Percentiles rank a stretch among this genome's conserved stretches.
These are phyloP conservation scores for Galaxias olidus DNA, from an alignment of 2,797 vertebrate species.

Conservation along the genomic window DNA sequence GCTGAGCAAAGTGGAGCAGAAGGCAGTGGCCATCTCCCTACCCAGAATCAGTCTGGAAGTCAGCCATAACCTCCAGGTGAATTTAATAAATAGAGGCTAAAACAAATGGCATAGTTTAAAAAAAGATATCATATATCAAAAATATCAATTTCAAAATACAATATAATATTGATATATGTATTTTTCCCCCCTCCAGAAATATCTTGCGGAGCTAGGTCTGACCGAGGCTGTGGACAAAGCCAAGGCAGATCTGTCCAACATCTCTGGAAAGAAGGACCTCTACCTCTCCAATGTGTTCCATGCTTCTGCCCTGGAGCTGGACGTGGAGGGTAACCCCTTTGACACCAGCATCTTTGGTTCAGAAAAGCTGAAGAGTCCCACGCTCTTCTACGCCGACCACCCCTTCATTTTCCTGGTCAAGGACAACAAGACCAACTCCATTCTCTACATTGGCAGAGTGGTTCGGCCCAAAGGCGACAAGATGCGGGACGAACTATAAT, in stretches of 20 bases:
- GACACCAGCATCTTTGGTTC: slow-evolving; percentile 84
- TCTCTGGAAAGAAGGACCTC: slow-evolving; percentile 97
- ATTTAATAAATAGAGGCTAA: too few relatives aligned
- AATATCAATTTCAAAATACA: too few relatives aligned
- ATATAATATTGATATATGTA: not conserved
- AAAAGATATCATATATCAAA: too few relatives aligned
- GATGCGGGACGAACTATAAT: slow-evolving; percentile 94
- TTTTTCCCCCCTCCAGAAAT: slow-evolving; percentile 78
- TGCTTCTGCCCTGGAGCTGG: slow-evolving; percentile 86
- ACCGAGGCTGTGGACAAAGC: slow-evolving; percentile 94
- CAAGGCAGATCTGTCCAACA: slow-evolving; percentile 95
- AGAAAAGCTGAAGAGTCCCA: slow-evolving; percentile 87
- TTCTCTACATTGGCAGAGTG: slow-evolving; percentile 93
- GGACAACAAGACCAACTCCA: slow-evolving; percentile 91
- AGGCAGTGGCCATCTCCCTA: slow-evolving; percentile 88
- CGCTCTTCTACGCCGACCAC: slow-evolving; percentile 94
- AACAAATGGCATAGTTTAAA: too few relatives aligned
- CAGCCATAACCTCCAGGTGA: slow-evolving; percentile 82
- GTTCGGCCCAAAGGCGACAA: slow-evolving; percentile 93
- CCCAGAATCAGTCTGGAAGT: slow-evolving; percentile 83
- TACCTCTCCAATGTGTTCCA: slow-evolving; percentile 93
- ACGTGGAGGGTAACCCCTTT: slow-evolving; percentile 86
- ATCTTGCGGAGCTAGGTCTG: slow-evolving; percentile 88
- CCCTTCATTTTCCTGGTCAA: slow-evolving; percentile 96
- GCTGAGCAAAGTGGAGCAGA: slow-evolving; percentile 86